Percentiles rank a stretch among this genome's conserved stretches.
phyloP scores from a whole-genome alignment of 2,113 vertebrate species.

The Salvelinus fontinalis region DNA sequence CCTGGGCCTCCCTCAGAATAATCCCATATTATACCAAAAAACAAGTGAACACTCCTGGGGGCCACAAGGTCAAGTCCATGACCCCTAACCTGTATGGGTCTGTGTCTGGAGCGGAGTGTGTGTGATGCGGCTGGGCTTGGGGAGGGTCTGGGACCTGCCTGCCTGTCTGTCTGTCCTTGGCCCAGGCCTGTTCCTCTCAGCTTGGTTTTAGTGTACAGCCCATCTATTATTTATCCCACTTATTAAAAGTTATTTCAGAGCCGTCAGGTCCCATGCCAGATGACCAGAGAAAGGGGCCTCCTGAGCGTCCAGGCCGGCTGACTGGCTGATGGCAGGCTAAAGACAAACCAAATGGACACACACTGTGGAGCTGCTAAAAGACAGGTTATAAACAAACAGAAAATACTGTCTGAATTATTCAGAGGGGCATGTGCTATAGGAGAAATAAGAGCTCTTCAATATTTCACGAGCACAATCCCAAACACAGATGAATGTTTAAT shows the following conservation, averaged over 20 bases:
- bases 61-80: constrained; percentile 79
- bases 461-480: constrained; percentile 67
- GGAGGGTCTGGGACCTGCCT: constrained; percentile 52
- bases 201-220: constrained; percentile 70
- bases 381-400: constrained; percentile 72
- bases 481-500: constrained; percentile 72
- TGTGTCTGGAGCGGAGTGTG: constrained; percentile 64
- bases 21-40: constrained; percentile 72
- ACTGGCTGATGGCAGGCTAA: constrained; percentile 50
- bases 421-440: constrained; percentile 65
- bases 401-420: constrained; percentile 74
- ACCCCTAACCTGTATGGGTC: constrained; percentile 72
- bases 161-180: constrained; percentile 63
- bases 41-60: constrained; percentile 69
- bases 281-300: constrained; percentile 72
- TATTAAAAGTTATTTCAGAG: constrained; percentile 84
- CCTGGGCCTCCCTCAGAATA: constrained; percentile 67
- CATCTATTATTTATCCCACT: constrained; percentile 81
- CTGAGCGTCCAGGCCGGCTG: constrained; percentile 70
- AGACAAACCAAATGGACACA: constrained; percentile 70
- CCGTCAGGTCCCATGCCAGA: constrained; percentile 73
- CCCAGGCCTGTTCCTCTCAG: constrained; percentile 53
- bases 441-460: constrained; percentile 72
- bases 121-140: constrained; percentile 40
- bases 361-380: constrained; percentile 67